phyloP scores from a whole-genome alignment of 2,113 vertebrate species.

The Meleagris gallopavo region DNA sequence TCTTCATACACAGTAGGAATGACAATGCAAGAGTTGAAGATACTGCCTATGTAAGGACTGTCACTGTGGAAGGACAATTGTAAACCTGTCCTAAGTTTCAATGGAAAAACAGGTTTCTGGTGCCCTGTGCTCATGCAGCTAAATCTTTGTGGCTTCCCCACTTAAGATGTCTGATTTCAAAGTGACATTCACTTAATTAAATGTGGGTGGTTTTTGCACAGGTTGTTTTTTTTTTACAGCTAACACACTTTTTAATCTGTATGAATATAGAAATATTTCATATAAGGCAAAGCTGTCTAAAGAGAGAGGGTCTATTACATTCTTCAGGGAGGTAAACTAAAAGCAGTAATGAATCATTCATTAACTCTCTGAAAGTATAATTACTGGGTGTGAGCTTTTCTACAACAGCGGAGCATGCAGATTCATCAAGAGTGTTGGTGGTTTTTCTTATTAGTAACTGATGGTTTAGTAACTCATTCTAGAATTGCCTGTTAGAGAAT shows the following conservation, averaged over 20 bases:
- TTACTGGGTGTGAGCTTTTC: not conserved
- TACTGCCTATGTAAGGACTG: not conserved
- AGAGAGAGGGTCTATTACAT: accelerated
- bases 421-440: not conserved
- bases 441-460: not conserved
- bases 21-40: not conserved
- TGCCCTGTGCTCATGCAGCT: not conserved
- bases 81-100: not conserved
- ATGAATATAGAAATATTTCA: not conserved
- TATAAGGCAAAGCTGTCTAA: not conserved
- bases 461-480: not conserved
- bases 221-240: not conserved
- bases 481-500: not conserved
- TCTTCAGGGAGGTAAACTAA: not conserved
- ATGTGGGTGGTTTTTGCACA: not conserved
- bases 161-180: not conserved
- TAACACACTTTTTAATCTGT: not conserved
- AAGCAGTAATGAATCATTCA: not conserved
- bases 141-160: not conserved
- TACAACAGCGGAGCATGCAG: not conserved
- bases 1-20: not conserved
- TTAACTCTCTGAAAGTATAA: not conserved
- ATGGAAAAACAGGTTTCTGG: not conserved
- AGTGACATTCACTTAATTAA: not conserved
- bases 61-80: not conserved